Percentiles rank a stretch among this genome's conserved stretches.
phyloP scores from a whole-genome alignment of 2,888 invertebrate genomes.

The Exocentrus adspersus region DNA sequence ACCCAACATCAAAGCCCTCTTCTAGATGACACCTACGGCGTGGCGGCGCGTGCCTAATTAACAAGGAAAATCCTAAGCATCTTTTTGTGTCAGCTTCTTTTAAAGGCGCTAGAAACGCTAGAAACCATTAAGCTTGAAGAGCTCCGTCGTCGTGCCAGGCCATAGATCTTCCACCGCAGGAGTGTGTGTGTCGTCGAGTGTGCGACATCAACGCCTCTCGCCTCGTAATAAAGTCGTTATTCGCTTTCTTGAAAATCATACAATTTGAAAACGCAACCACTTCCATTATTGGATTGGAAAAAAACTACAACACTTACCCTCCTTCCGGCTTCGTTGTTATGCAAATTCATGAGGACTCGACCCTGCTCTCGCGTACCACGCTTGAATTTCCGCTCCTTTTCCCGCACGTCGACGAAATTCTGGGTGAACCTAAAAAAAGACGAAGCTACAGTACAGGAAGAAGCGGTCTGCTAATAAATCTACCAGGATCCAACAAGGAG shows the following conservation, averaged over 20 bases:
- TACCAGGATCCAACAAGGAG: constrained; percentile 5
- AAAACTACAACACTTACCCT: constrained; percentile 79
- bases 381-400: constrained; percentile 86
- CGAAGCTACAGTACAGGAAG: neutral
- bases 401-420: constrained; percentile 93
- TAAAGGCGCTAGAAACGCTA: too few species aligned
- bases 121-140: neutral
- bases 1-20: neutral
- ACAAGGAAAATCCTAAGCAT: neutral
- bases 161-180: neutral
- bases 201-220: neutral
- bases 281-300: too few species aligned
- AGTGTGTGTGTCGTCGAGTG: neutral
- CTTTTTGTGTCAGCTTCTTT: constrained; percentile 2
- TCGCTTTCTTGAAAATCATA: too few species aligned
- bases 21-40: neutral
- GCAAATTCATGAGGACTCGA: constrained; percentile 93
- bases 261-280: too few species aligned
- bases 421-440: constrained; percentile 81
- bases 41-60: neutral
- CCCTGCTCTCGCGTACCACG: constrained; percentile 86
- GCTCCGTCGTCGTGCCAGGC: neutral
- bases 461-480: neutral
- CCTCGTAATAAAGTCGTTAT: neutral
- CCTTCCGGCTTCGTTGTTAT: constrained; percentile 98